Conservation (phyloP, 2,888 invertebrate species). For the Lasius platythorax region DNA sequence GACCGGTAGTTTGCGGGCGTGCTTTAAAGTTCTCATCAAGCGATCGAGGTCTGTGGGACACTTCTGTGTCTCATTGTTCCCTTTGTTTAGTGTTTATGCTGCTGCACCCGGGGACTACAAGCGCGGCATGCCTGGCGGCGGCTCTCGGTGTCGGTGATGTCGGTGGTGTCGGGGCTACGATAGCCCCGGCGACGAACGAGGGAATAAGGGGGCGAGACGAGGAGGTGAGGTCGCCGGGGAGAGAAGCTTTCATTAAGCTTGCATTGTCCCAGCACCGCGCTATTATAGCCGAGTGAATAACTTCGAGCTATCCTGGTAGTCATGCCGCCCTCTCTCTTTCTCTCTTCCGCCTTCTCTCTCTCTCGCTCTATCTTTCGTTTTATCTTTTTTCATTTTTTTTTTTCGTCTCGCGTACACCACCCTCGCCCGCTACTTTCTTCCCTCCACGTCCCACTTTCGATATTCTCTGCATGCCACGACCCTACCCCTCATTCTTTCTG, state of each 20-base stretch:
- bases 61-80: constrained; percentile 81
- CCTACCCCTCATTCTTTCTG: not conserved
- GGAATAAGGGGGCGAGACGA: not conserved
- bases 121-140: constrained; percentile 46
- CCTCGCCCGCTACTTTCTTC: not conserved
- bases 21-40: constrained; percentile 84
- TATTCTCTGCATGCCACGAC: not conserved
- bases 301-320: constrained; percentile 76
- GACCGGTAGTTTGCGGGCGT: constrained; percentile 71
- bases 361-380: not conserved
- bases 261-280: constrained; percentile 82
- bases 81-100: constrained; percentile 83
- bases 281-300: constrained; percentile 82
- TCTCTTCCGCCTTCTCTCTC: not conserved
- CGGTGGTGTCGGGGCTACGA: constrained; percentile 52
- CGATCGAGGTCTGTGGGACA: constrained; percentile 83
- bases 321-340: constrained; percentile 23
- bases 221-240: constrained; percentile 29
- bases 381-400: constrained; percentile 21
- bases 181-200: constrained; percentile 48
- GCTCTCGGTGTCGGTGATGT: constrained; percentile 27
- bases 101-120: constrained; percentile 58
- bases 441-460: constrained; percentile 3
- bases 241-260: constrained; percentile 82
- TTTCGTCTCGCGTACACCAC: not conserved